Evolutionary conservation across 2,888 invertebrate genomes (phyloP).

Genomic region (Mimumesa dahlbomi): DNA sequence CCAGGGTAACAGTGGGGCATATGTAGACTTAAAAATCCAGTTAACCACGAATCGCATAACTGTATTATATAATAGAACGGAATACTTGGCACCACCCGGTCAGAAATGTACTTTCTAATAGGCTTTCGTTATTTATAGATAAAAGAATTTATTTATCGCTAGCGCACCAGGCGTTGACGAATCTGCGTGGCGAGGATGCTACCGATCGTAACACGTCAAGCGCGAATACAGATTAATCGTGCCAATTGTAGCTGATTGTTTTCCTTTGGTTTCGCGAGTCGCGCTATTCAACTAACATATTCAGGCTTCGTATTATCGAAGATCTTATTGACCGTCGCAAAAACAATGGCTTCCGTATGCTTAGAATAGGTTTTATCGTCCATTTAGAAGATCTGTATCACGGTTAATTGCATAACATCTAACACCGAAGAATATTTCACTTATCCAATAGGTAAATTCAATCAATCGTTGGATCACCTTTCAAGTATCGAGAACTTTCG

Average conservation of each 20-base stretch:
- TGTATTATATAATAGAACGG: constrained; percentile 23
- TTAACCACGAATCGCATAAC: not conserved
- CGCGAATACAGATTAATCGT: constrained; percentile 34
- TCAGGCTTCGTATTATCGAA: constrained; percentile 7
- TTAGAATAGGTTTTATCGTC: not conserved
- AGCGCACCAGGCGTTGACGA: not conserved
- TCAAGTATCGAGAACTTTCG: constrained; percentile 25
- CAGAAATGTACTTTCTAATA: constrained; percentile 49
- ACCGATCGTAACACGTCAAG: constrained; percentile 9
- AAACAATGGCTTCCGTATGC: constrained; percentile 19
- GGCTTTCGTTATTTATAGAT: constrained; percentile 51
- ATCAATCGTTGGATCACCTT: constrained; percentile 18
- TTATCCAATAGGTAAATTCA: not conserved
- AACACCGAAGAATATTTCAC: not conserved
- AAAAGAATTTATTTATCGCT: constrained; percentile 35
- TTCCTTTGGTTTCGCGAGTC: constrained; percentile 22
- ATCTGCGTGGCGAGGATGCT: constrained; percentile 11
- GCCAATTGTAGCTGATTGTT: constrained; percentile 38
- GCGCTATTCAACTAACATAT: not conserved
- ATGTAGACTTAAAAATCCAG: constrained; percentile 6
- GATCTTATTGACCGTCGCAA: not conserved
- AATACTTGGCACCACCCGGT: constrained; percentile 28
- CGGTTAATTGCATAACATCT: constrained; percentile 1
- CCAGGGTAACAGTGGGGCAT: too few relatives aligned
- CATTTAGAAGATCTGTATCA: not conserved